A percentile compares a stretch with the other conserved stretches of the same genome.
Evolutionary conservation across 2,888 invertebrate species (phyloP).

Genomic region (Catocala sponsa): DNA sequence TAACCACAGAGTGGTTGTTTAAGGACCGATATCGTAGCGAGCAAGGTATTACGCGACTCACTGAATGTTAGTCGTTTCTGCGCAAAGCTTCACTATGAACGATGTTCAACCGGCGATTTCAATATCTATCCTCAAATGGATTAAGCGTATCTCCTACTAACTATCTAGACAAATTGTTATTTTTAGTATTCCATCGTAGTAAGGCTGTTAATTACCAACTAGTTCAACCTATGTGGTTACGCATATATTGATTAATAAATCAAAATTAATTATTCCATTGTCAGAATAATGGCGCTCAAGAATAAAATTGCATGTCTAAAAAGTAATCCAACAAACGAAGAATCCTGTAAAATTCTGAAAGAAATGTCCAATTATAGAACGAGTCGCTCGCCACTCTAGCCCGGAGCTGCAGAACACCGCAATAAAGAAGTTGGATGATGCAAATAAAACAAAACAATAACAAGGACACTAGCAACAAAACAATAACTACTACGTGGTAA

Average conservation of each 20-base stretch:
- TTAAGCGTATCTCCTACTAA: constrained; percentile 34
- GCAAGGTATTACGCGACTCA: constrained; percentile 65
- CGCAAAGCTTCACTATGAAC: constrained; percentile 49
- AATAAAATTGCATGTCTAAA: constrained; percentile 7
- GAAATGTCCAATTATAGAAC: constrained; percentile 30
- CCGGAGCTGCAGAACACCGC: constrained; percentile 60
- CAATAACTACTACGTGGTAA: constrained; percentile 67
- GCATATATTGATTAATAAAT: neutral
- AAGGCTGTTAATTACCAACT: constrained; percentile 1
- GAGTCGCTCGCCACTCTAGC: constrained; percentile 50
- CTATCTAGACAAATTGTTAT: constrained; percentile 19
- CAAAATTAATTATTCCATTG: constrained; percentile 7
- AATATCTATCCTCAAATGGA: constrained; percentile 55
- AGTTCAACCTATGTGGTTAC: neutral
- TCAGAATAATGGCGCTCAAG: constrained; percentile 1
- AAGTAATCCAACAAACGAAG: constrained; percentile 20
- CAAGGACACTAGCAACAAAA: constrained; percentile 72
- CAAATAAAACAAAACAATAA: constrained; percentile 70
- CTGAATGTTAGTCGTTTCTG: constrained; percentile 61
- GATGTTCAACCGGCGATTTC: constrained; percentile 56
- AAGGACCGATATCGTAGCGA: constrained; percentile 63
- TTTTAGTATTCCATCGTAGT: constrained; percentile 19
- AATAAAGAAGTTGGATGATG: constrained; percentile 66
- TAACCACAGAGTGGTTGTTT: constrained; percentile 64
- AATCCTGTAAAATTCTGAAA: constrained; percentile 32